These are phyloP conservation scores for Hermaeophaga mercurialis DNA, from an alignment of 2,888 invertebrate species.

Conservation along the genomic window DNA sequence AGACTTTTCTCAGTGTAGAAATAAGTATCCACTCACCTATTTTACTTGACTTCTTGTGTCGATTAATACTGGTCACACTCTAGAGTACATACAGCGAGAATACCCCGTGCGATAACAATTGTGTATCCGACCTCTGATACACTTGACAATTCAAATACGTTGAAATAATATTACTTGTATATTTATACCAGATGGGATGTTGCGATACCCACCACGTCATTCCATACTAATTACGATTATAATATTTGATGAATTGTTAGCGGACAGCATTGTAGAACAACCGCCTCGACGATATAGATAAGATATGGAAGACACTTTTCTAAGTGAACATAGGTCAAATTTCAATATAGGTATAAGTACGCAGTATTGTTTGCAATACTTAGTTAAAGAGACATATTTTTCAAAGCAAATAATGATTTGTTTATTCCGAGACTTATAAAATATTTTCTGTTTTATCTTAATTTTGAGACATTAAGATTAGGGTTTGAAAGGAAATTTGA, in stretches of 20 bases:
- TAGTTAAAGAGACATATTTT: no score
- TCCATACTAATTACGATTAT: constrained; percentile 10
- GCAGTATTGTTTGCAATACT: no score
- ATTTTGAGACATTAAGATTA: no score
- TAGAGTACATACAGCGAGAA: background rate
- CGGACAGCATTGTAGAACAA: background rate
- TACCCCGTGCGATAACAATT: no score
- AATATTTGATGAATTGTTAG: background rate
- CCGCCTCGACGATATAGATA: background rate
- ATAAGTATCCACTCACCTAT: background rate
- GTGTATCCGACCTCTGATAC: background rate
- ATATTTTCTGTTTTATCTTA: no score
- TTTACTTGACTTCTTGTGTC: background rate
- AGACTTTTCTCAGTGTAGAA: background rate
- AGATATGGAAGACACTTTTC: background rate
- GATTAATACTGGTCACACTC: background rate
- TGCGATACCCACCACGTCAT: constrained; percentile 20
- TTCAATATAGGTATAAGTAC: no score
- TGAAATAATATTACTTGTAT: constrained; percentile 16
- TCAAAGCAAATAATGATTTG: no score
- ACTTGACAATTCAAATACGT: constrained; percentile 18
- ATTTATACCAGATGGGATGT: constrained; percentile 21
- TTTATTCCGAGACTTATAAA: no score
- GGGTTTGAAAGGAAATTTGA: no score
- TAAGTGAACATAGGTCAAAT: no score